These are phyloP conservation scores for Gymnothorax reevesii DNA, from an alignment of 2,797 vertebrate species.

Conservation along the genomic window DNA sequence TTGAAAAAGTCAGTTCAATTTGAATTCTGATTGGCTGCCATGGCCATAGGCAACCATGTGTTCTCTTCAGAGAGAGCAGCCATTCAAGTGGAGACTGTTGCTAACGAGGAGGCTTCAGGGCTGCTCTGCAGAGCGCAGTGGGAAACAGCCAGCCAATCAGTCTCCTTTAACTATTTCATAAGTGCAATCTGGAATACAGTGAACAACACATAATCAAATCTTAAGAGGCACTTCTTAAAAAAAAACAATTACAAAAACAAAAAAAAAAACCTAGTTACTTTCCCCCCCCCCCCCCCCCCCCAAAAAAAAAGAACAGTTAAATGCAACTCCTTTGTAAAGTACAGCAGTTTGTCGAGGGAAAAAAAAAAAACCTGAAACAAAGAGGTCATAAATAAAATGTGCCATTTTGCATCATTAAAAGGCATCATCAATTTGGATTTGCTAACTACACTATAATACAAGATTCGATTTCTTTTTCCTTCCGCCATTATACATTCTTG, in stretches of 20 bases:
- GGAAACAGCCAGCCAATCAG: background rate
- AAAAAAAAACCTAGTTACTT: slow-evolving; percentile 56
- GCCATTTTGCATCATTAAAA: slow-evolving; percentile 79
- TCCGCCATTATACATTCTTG: slow-evolving; percentile 77
- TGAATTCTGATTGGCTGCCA: slow-evolving; percentile 18
- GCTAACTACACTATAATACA: slow-evolving; percentile 77
- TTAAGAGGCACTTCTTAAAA: slow-evolving; percentile 84
- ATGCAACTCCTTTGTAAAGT: slow-evolving; percentile 60
- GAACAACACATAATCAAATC: slow-evolving; percentile 52
- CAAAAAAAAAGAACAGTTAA: slow-evolving; percentile 53
- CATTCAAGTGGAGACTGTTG: slow-evolving; percentile 23
- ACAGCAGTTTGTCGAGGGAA: slow-evolving; percentile 26
- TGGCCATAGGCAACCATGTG: background rate
- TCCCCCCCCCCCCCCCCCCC: slow-evolving; percentile 42
- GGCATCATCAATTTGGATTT: slow-evolving; percentile 76
- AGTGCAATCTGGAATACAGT: slow-evolving; percentile 63
- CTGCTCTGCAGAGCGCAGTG: background rate
- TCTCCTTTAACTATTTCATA: slow-evolving; percentile 17
- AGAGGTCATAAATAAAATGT: slow-evolving; percentile 65
- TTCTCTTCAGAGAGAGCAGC: background rate
- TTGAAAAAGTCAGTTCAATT: slow-evolving; percentile 2
- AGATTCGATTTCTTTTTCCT: slow-evolving; percentile 54
- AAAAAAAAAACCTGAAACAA: slow-evolving; percentile 30
- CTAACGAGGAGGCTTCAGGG: slow-evolving; percentile 29
- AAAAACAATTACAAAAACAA: slow-evolving; percentile 72